Evolutionary conservation across 2,797 vertebrate genomes (phyloP), one percentile per base, ranked within the genome.

Genomic region (Heterohyrax brucei): DNA sequence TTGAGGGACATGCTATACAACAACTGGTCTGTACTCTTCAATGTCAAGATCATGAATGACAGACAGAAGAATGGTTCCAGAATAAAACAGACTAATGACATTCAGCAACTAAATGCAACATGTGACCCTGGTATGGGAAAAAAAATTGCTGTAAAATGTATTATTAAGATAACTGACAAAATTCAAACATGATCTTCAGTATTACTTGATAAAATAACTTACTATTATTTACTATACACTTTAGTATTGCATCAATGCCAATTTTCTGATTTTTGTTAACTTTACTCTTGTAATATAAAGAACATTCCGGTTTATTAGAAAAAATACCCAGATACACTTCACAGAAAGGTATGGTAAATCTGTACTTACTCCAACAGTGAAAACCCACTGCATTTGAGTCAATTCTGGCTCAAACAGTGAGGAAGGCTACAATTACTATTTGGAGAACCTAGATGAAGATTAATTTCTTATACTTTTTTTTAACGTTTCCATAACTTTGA

Each of bases 31-130:
- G 4, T 33, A 53, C 19, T 80, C 70, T 83, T 77, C 14, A 19
- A 95, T 68, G 9, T 59, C 83, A 94, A 93, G 50, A 56, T 91
- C 44, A 48, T 61, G 48, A 86, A 94, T 86, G 81, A 76, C 33
- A 94, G 22, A 81, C 0, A 77, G 24, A 73, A 95, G 26, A 92
- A 82, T 21, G 62, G 12, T 82, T 83, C 30, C 53, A 91, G 61
- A 76, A 86, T 56, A 89, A 90, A 78, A 28, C 21, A 76, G 6
- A 86, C 66, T 83, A 88, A 95, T 62, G 26, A 75, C 44, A 70
- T 48, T 66, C 1, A 16, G 13, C n/a, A 72, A 77, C 13, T 81
- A 95, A 87, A 66, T 68, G 7, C 46, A 87, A 53, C 26, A 59
- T 73, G 24, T 53, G 39, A 70, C 85, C 14, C 24, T 48, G 4